phyloP scores from a whole-genome alignment of 2,113 vertebrate species.

The Plestiodon gilberti region DNA sequence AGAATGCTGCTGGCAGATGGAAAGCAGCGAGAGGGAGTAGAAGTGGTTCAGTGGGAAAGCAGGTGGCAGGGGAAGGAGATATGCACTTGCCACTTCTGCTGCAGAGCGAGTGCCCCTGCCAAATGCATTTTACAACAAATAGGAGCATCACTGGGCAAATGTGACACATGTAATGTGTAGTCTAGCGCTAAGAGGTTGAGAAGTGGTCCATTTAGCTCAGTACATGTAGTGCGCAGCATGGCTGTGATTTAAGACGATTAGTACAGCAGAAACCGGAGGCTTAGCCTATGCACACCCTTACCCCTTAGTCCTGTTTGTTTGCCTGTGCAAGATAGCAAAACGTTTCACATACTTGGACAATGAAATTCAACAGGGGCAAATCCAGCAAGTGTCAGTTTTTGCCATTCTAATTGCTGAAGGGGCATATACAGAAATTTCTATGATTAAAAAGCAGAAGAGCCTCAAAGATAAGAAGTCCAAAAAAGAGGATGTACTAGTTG shows the following conservation, averaged over 20 bases:
- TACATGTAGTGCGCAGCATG: neutral
- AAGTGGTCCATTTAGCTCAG: neutral
- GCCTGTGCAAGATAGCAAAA: neutral
- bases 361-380: too few relatives aligned
- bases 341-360: neutral
- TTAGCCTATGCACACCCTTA: neutral
- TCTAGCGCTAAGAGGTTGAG: neutral
- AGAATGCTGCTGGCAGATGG: neutral
- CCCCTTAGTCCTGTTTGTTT: neutral
- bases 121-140: neutral
- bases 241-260: neutral
- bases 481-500: too few relatives aligned
- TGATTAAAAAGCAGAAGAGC: too few relatives aligned
- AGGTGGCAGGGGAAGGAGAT: too few relatives aligned
- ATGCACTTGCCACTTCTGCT: neutral
- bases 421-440: too few relatives aligned
- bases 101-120: neutral
- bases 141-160: too few relatives aligned
- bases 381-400: neutral
- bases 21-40: neutral
- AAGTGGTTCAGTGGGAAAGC: neutral
- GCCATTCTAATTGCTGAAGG: neutral
- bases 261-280: neutral
- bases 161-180: neutral
- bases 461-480: too few relatives aligned